A percentile compares a stretch with the other conserved stretches of the same genome.
Conservation (phyloP, 2,797 vertebrate species). For the Oreonectes daqikongensis region DNA sequence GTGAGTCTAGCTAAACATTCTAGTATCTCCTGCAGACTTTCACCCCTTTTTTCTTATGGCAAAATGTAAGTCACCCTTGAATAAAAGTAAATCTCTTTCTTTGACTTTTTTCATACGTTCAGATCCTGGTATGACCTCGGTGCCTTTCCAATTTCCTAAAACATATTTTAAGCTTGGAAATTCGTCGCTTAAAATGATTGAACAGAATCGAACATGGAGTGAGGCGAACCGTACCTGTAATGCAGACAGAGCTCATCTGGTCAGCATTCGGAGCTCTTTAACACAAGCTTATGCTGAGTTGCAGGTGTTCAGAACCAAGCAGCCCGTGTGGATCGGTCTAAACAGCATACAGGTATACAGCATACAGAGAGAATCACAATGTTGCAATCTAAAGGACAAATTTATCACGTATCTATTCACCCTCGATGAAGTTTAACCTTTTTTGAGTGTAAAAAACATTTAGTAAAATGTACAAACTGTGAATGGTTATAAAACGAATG, state of each 20-base stretch:
- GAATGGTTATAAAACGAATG: background rate
- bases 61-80: too few relatives aligned
- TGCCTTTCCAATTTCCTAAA: slow-evolving; percentile 61
- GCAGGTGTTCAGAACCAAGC: slow-evolving; percentile 69
- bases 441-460: background rate
- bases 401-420: background rate
- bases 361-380: background rate
- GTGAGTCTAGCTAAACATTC: slow-evolving; percentile 61
- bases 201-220: slow-evolving; percentile 81
- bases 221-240: slow-evolving; percentile 77
- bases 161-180: slow-evolving; percentile 73
- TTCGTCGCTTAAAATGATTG: slow-evolving; percentile 79
- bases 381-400: background rate
- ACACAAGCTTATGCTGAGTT: slow-evolving; percentile 80
- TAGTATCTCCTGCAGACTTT: background rate
- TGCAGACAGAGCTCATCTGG: slow-evolving; percentile 70
- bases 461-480: background rate
- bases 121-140: slow-evolving; percentile 50
- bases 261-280: slow-evolving; percentile 80
- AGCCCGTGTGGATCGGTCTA: slow-evolving; percentile 89
- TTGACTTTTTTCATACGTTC: background rate
- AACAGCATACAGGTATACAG: slow-evolving; percentile 88
- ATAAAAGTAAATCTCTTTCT: too few relatives aligned
- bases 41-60: too few relatives aligned
- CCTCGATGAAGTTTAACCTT: background rate